Percentiles rank a stretch among this genome's conserved stretches.
Conservation (phyloP, 2,888 invertebrate species). For the Torymus aiolomorphi region DNA sequence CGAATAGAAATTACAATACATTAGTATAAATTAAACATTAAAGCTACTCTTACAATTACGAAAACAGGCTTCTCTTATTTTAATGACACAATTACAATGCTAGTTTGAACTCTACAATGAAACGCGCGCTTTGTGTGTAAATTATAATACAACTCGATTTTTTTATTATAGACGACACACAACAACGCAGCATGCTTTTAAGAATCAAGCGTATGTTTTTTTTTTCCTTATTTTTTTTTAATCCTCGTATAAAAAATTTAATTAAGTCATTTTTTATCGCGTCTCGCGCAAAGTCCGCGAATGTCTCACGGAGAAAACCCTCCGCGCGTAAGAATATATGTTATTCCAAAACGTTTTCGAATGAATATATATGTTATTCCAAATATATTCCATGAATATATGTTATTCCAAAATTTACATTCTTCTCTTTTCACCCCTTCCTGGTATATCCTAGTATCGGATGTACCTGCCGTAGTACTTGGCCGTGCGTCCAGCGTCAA, state of each 20-base stretch:
- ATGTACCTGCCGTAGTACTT: conserved; percentile 52
- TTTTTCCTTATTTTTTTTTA: too few species aligned
- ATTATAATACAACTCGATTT: background rate
- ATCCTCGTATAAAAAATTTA: too few species aligned
- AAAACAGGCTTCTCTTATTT: conserved; percentile 10
- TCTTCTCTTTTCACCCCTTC: background rate
- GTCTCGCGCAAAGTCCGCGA: too few species aligned
- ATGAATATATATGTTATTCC: too few species aligned
- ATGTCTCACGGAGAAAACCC: too few species aligned
- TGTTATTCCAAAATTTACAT: background rate
- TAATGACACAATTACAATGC: conserved; percentile 46
- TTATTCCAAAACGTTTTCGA: background rate
- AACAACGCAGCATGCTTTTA: too few species aligned
- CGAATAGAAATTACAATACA: conserved; percentile 13
- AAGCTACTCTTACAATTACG: conserved; percentile 3
- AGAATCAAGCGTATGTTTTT: too few species aligned
- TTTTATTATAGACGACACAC: too few species aligned
- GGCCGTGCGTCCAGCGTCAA: conserved; percentile 57
- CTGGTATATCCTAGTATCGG: conserved; percentile 42
- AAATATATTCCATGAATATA: too few species aligned
- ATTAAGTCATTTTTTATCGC: too few species aligned
- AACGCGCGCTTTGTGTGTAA: background rate
- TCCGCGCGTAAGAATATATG: background rate
- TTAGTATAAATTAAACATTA: conserved; percentile 35
- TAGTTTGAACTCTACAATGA: conserved; percentile 30